Evolutionary conservation across 2,888 invertebrate species (phyloP).

Genomic region (Drosophila neutralis): DNA sequence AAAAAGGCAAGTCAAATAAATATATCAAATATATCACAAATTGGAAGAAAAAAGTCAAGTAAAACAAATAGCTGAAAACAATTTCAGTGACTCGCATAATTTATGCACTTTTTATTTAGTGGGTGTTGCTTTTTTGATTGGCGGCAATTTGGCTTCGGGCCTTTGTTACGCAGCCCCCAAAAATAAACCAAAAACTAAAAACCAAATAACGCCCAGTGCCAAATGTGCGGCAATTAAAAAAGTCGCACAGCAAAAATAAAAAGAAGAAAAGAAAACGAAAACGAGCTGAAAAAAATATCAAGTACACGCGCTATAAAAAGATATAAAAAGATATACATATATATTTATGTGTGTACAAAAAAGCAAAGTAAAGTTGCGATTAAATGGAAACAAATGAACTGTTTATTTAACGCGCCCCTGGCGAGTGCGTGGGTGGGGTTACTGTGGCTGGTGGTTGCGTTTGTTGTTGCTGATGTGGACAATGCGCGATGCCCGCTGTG

Average conservation of each 20-base stretch:
- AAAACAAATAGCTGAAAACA: constrained; percentile 62
- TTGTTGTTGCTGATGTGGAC: constrained; percentile 2
- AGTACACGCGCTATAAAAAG: constrained; percentile 52
- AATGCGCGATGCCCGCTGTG: constrained; percentile 50
- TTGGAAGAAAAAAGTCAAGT: constrained; percentile 1
- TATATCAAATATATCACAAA: not conserved
- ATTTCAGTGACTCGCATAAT: constrained; percentile 57
- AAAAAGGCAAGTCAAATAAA: constrained; percentile 14
- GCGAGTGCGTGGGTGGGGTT: constrained; percentile 29
- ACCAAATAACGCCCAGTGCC: constrained; percentile 60
- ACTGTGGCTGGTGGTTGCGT: constrained; percentile 1
- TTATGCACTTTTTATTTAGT: constrained; percentile 80
- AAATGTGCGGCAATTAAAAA: constrained; percentile 76
- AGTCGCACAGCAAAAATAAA: constrained; percentile 50
- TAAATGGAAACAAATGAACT: constrained; percentile 81
- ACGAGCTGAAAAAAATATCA: constrained; percentile 26
- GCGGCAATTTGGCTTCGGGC: constrained; percentile 70
- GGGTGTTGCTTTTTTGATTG: constrained; percentile 78
- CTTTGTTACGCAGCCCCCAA: constrained; percentile 45
- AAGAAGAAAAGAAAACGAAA: constrained; percentile 20
- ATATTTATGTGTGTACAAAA: constrained; percentile 17
- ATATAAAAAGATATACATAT: constrained; percentile 15
- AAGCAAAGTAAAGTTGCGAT: constrained; percentile 68
- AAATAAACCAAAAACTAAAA: constrained; percentile 32
- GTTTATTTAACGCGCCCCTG: constrained; percentile 79